These are phyloP conservation scores for Chaunax sp. DNA, from an alignment of 2,797 vertebrate species.

Conservation along the genomic window DNA sequence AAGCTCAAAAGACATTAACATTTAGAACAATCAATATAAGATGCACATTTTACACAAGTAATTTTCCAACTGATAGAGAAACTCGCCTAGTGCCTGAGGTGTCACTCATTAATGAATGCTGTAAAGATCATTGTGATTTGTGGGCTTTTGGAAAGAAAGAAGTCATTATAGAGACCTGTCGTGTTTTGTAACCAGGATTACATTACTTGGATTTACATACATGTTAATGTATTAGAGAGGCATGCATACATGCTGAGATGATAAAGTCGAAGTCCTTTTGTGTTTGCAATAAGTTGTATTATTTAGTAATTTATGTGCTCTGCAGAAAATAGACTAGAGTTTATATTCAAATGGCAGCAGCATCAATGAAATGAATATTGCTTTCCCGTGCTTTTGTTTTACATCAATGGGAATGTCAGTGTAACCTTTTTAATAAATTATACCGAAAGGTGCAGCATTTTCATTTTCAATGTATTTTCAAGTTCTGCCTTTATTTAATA, in stretches of 20 bases:
- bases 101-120: constrained; percentile 61
- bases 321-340: constrained; percentile 50
- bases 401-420: constrained; percentile 72
- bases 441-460: constrained; percentile 58
- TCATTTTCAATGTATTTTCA: constrained; percentile 48
- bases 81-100: constrained; percentile 60
- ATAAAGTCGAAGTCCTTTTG: constrained; percentile 33
- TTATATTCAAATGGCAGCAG: constrained; percentile 64
- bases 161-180: constrained; percentile 31
- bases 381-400: constrained; percentile 77
- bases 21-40: constrained; percentile 85
- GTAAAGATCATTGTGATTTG: constrained; percentile 67
- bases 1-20: constrained; percentile 81
- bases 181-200: constrained; percentile 44
- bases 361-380: constrained; percentile 69
- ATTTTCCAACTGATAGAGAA: constrained; percentile 71
- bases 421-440: constrained; percentile 76
- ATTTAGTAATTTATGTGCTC: constrained; percentile 52
- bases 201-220: constrained; percentile 38
- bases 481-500: constrained; percentile 53
- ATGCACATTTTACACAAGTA: constrained; percentile 75
- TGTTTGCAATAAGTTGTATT: constrained; percentile 44
- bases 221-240: constrained; percentile 23
- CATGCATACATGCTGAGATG: not conserved
- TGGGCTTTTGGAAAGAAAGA: constrained; percentile 39